Conservation (phyloP, 2,797 vertebrate genomes). For the Clamator glandarius region DNA sequence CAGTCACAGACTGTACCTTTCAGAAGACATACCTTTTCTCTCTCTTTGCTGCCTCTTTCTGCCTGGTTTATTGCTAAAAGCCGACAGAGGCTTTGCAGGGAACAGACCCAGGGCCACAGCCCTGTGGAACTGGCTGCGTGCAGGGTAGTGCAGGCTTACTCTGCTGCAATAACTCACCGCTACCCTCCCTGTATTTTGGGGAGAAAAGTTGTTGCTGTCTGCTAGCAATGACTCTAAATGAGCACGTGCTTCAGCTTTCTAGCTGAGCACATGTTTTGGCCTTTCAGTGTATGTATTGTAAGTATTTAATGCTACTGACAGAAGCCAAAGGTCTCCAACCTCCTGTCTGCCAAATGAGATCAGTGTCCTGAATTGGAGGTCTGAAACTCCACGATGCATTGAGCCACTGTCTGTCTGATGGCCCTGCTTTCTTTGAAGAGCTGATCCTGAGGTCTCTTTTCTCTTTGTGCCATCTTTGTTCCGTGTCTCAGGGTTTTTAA, state of each 20-base stretch:
- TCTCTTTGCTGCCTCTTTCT: not conserved
- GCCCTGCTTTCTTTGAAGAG: not conserved
- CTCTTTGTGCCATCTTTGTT: not conserved
- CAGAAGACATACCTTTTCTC: not conserved
- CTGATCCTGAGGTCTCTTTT: not conserved
- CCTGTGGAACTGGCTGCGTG: not conserved
- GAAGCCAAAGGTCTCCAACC: constrained; percentile 8
- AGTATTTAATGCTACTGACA: not conserved
- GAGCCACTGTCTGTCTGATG: not conserved
- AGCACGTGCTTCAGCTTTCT: not conserved
- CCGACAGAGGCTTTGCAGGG: not conserved
- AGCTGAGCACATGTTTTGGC: not conserved
- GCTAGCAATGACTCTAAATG: not conserved
- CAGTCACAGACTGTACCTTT: not conserved
- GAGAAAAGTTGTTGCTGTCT: not conserved
- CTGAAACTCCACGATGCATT: not conserved
- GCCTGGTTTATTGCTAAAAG: not conserved
- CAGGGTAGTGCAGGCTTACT: not conserved
- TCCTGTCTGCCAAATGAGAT: constrained; percentile 2
- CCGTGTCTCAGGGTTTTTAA: not conserved
- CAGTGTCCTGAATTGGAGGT: not conserved
- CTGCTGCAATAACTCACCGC: not conserved
- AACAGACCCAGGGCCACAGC: not conserved
- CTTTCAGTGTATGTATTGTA: not conserved
- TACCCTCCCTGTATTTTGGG: not conserved